phyloP scores from a whole-genome alignment of 1,140 invertebrate species.

The Sminthurides bifidus region DNA sequence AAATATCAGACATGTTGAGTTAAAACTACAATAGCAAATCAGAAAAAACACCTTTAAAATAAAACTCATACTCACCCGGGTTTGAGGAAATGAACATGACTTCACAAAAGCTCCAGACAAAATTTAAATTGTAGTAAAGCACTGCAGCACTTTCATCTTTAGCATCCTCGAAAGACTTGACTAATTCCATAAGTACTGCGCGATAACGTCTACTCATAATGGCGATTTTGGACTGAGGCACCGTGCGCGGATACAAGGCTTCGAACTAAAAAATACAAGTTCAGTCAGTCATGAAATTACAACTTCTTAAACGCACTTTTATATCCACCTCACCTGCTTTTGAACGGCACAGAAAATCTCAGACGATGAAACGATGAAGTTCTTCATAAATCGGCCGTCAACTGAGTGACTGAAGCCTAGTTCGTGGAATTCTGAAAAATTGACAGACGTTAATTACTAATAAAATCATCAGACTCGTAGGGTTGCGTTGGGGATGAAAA shows the following conservation, averaged over 20 bases:
- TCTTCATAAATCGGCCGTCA: constrained; percentile 18
- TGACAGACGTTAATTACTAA: not conserved
- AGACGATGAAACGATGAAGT: constrained; percentile 21
- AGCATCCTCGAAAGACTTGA: constrained; percentile 7
- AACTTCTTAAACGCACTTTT: not conserved
- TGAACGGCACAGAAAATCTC: constrained; percentile 23
- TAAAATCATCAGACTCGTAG: no score
- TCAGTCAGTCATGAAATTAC: not conserved
- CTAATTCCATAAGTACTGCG: constrained; percentile 20
- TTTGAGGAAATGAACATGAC: constrained; percentile 30
- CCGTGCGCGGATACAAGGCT: constrained; percentile 19
- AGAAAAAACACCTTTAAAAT: not conserved
- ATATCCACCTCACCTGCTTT: constrained; percentile 13
- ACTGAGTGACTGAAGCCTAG: constrained; percentile 5
- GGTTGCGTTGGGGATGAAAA: no score
- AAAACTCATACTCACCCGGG: constrained; percentile 15
- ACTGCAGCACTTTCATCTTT: constrained; percentile 7
- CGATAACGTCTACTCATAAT: constrained; percentile 23
- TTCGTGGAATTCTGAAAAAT: constrained; percentile 11
- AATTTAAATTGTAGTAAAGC: constrained; percentile 27
- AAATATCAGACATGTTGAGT: not conserved
- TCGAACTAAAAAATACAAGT: not conserved
- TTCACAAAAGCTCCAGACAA: constrained; percentile 32
- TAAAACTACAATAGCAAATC: not conserved
- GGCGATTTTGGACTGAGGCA: constrained; percentile 19